Base-by-base conservation (phyloP, 2,888 invertebrate genomes). In the Caenorhabditis sp. region DNA sequence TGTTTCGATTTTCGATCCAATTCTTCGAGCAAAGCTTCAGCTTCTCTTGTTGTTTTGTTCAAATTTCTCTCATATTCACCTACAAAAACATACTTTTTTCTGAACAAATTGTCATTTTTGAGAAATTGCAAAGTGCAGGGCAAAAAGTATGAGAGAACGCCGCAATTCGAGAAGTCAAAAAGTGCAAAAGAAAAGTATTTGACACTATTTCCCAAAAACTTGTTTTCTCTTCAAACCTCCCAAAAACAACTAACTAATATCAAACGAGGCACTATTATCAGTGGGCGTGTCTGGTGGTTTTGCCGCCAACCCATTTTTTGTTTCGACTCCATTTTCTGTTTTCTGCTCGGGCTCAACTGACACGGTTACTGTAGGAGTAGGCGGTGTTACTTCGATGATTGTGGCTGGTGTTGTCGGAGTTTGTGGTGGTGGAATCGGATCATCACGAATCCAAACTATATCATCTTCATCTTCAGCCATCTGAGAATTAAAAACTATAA, bases 1-100 rank as follows among this genome's bases (percentile, higher is more conserved):
- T 61, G 37, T n/a, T 61, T 50, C 10, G 74, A 64, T 58, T 75
- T 75, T 37, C 51, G 12, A n/a, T 69, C 74, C 19, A 75, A 62
- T 43, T 69, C 69, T 27, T 69, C 69, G n/a, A 75, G 23, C 43
- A 75, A 53, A 19, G 66, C 64, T 1, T 60, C 51, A 17, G 74
- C 69, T 19, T 75, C 74, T 0, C 17, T 37, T 2, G 67, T 64
- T 2, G 63, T 55, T 12, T 66, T 69, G 54, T 75, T 69, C 57
- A 75, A 60, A 5, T 66, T 64, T 23, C 67, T 27, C 54, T 75
- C 74, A 36, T 62, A 66, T 64, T 75, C 74, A 49, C 74, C 74
- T 74, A 54, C 17, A 71, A 57, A 37, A 14, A n/a, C 0, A 23
- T 27, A n/a, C n/a, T n/a, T n/a, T n/a, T n/a, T n/a, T n/a, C n/a